Evolutionary conservation across 1,140 invertebrate species (phyloP), one percentile per base, ranked within the genome.

Genomic region (Mamestra configurata): DNA sequence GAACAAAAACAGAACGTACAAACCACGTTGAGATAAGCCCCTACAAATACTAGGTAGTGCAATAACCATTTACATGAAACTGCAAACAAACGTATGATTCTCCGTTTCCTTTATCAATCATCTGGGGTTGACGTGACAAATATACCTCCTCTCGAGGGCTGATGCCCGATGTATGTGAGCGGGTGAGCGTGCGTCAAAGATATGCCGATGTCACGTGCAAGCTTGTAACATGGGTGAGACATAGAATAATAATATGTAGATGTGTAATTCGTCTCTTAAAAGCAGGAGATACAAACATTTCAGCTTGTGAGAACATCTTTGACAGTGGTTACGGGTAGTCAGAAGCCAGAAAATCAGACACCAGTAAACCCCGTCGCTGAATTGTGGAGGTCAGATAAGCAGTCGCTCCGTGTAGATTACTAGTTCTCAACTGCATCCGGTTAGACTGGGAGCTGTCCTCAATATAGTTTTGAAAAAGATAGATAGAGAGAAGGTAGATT

Each of bases 121-220:
- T 83, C 71, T 81, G 73, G 10, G 15, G 46, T 37, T 75, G 78
- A 82, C 82, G 82, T 82, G 79, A 82, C 82, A 84, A 84, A 86
- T 86, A 80, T 75, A 81, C 51, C 79, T 75, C 43, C 46, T 59
- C 51, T 72, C 66, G 77, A 82, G 79, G 82, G 70, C 79, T 82
- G 78, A 83, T 84, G 80, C 7, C 31, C 71, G 75, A 79, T 77
- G 79, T 82, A 81, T 82, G 79, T 80, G 61, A 79, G 53, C 61
- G 27, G 80, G 79, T 80, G 61, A 79, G 53, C 61, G 27, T 31
- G 71, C 79, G 79, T 72, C 77, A 66, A 51, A 57, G 53, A 72
- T 76, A 64, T 57, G 76, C 70, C 31, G 27, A 72, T 73, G 82
- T 81, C 80, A 81, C 73, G 55, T 68, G 57, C 75, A 77, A 59